A percentile compares a stretch with the other conserved stretches of the same genome.
Evolutionary conservation across 2,888 invertebrate species (phyloP).

Genomic region (Villa cingulata): DNA sequence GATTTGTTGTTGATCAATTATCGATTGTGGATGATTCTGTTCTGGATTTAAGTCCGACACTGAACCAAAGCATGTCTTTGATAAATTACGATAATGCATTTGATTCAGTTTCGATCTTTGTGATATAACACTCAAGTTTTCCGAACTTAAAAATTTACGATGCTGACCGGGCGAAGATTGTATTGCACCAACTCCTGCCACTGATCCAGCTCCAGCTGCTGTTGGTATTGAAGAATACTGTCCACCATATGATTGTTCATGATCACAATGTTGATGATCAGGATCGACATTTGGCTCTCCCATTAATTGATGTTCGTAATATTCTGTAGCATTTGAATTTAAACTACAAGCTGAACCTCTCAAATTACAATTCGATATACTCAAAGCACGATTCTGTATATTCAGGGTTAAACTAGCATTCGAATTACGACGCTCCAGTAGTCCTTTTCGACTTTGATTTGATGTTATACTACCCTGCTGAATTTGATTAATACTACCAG

Average conservation of each 20-base stretch:
- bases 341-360: slow-evolving; percentile 39
- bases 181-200: slow-evolving; percentile 2
- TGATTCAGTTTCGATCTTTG: slow-evolving; percentile 28
- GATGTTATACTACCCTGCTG: slow-evolving; percentile 8
- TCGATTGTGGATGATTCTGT: slow-evolving; percentile 4
- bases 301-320: slow-evolving; percentile 9
- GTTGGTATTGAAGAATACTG: slow-evolving; percentile 10
- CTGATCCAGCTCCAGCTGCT: slow-evolving; percentile 4
- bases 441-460: slow-evolving; percentile 41
- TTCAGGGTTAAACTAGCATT: slow-evolving; percentile 82
- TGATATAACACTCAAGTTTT: slow-evolving; percentile 25
- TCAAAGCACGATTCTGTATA: slow-evolving; percentile 38
- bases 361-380: slow-evolving; percentile 41
- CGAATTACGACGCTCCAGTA: slow-evolving; percentile 74
- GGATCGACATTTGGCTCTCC: background rate
- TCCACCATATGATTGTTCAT: background rate
- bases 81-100: slow-evolving; percentile 21
- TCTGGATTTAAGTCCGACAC: slow-evolving; percentile 35
- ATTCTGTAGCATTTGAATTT: slow-evolving; percentile 28
- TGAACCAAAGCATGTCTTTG: slow-evolving; percentile 33
- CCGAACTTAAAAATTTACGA: slow-evolving; percentile 34
- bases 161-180: slow-evolving; percentile 21
- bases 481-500: background rate
- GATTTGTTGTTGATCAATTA: background rate
- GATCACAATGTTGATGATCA: slow-evolving; percentile 1